Evolutionary conservation across 2,113 vertebrate species (phyloP), one percentile per base, ranked within the genome.

Genomic region (Rutilus rutilus): DNA sequence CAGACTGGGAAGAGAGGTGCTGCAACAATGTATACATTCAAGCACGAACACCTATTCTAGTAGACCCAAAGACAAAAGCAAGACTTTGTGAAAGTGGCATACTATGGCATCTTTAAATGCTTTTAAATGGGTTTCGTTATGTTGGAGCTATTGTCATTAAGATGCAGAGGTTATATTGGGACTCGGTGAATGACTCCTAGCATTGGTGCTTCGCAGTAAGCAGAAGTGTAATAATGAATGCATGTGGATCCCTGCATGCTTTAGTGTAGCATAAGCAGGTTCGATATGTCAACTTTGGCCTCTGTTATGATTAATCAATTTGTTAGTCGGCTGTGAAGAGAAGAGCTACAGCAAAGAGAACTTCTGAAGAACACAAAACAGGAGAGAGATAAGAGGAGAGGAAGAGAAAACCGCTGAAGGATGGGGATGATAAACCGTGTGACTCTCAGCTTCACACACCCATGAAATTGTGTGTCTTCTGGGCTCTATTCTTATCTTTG

Each of bases 271-370:
- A 79, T 6, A 74, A n/a, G 33, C 80, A 30, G 80, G 33, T 57
- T 65, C 23, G 27, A 42, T 71, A 62, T 89, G 69, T 90, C 85
- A 78, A 76, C 69, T n/a, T 5, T 21, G 3, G 80, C 88, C 75
- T 3, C 87, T 83, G 85, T 79, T 69, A 86, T 88, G 86, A 91
- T 85, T 91, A 77, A 50, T 71, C 88, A 76, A 64, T 87, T 76
- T 85, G 78, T 76, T 87, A 73, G 69, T 73, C 10, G 0, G 21
- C 9, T n/a, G 36, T n/a, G 52, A 47, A n/a, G 21, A 47, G 62
- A 71, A 86, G 79, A 91, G 88, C 86, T 67, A 83, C 84, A 57
- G 87, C 7, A 64, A 14, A 42, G 62, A 79, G 39, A 54, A 78
- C 69, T 80, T 39, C 23, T 33, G 36, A 85, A 86, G 54, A 64